Percentiles rank a stretch among this genome's conserved stretches.
Conservation (phyloP, 2,113 vertebrate species). For the Brachypteracias leptosomus region DNA sequence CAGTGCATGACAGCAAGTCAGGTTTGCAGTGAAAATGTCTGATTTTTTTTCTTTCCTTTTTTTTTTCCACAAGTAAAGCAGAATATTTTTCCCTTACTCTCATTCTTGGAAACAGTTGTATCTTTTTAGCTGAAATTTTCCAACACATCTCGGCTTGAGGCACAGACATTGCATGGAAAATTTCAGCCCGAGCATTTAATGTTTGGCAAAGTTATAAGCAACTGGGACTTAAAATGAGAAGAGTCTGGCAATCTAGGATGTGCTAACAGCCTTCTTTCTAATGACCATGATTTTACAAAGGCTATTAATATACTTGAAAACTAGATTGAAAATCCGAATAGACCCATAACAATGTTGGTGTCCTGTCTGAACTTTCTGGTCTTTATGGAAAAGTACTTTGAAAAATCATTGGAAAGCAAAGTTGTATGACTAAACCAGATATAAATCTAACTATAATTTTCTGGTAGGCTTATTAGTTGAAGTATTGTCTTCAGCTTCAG, state of each 20-base stretch:
- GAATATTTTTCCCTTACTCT: background rate
- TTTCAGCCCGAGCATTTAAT: slow-evolving; percentile 3
- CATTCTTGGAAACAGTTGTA: background rate
- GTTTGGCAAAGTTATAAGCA: slow-evolving; percentile 14
- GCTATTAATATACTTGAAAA: background rate
- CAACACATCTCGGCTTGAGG: slow-evolving; percentile 28
- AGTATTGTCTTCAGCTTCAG: slow-evolving; percentile 49
- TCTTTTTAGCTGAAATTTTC: slow-evolving; percentile 44
- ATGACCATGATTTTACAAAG: background rate
- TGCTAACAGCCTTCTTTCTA: background rate
- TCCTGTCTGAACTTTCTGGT: slow-evolving; percentile 15
- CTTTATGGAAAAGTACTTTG: background rate
- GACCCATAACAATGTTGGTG: background rate
- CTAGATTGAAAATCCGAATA: background rate
- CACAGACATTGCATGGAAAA: slow-evolving; percentile 10
- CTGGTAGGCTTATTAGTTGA: slow-evolving; percentile 46
- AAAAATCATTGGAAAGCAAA: slow-evolving; percentile 39
- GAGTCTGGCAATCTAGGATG: background rate
- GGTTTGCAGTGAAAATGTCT: background rate
- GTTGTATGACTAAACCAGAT: slow-evolving; percentile 14
- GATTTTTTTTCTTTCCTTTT: background rate
- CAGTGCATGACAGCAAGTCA: background rate
- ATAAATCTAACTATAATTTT: slow-evolving; percentile 60
- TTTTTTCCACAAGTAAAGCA: background rate
- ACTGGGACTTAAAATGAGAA: background rate